A percentile compares a stretch with the other conserved stretches of the same genome.
Conservation (phyloP, 2,888 invertebrate species). For the Galerucella calmariensis region DNA sequence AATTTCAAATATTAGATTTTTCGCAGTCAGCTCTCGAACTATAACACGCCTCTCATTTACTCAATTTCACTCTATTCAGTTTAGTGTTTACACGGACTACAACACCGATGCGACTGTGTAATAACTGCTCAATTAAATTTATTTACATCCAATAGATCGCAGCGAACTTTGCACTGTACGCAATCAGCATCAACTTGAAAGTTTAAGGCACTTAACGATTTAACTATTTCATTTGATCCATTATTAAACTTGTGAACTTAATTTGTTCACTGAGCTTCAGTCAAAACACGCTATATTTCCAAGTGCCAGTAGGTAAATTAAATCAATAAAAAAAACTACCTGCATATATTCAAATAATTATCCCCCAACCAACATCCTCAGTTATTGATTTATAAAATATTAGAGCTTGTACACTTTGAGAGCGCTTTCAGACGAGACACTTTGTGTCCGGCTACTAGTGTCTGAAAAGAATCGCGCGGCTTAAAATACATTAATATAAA, state of each 20-base stretch:
- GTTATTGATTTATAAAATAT: too few species aligned
- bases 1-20: too few species aligned
- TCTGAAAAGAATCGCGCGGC: too few species aligned
- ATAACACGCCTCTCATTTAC: too few species aligned
- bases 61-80: too few species aligned
- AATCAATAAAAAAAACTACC: not conserved
- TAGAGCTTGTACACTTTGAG: too few species aligned
- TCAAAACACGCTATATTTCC: not conserved
- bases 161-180: not conserved
- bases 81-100: not conserved
- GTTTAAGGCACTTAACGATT: not conserved
- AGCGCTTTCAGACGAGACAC: too few species aligned
- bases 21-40: too few species aligned
- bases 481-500: too few species aligned
- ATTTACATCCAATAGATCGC: constrained; percentile 2
- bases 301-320: not conserved
- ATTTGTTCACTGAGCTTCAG: not conserved
- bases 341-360: too few species aligned
- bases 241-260: not conserved
- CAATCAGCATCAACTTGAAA: constrained; percentile 2
- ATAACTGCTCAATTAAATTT: constrained; percentile 4
- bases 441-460: too few species aligned
- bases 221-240: not conserved
- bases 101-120: not conserved
- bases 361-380: too few species aligned